Base-by-base conservation (phyloP, 1,140 invertebrate genomes). In the Aethina tumida region DNA sequence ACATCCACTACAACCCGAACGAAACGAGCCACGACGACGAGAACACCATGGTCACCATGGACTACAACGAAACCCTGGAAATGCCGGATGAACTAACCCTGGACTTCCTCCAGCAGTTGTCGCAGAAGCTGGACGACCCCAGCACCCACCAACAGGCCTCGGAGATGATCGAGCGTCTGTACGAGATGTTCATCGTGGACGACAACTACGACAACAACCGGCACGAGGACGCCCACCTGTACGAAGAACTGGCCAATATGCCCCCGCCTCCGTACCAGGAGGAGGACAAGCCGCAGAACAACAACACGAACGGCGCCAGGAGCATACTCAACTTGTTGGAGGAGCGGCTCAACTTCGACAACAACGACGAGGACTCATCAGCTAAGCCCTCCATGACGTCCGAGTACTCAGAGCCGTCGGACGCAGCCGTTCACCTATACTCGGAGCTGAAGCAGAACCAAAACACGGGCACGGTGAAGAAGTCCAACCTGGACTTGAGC, bases 121-220 rank as follows among this genome's bases (percentile, higher is more conserved):
- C 75, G 34, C 74, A 79, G 34, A 75, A 74, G 47, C 55, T 84
- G 2, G 76, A 81, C 39, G 76, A 80, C 53, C 82, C 81, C 0
- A 71, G 78, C 26, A 77, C 79, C 36, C 81, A 81, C 45, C 71
- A 75, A 25, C 76, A 83, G 50, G 81, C 81, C 1, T 67, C 77
- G 14, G 78, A 82, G 59, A 81, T 81, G 67, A 84, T 84, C 32
- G 81, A 84, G 50, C 76, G 81, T 41, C 59, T 85, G 2, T 85
- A 85, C 47, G 81, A 84, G 56, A 65, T 81, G 15, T 83, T 84
- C 28, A 81, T 83, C 50, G 73, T 81, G 1, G 76, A 81, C 51
- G 78, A 82, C 43, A 78, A 66, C 22, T 77, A 74, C 45, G 79
- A 77, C 46, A 71, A 70, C 18, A 76, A 77, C 43, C 70, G 10